A percentile compares a stretch with the other conserved stretches of the same genome.
Evolutionary conservation across 2,113 vertebrate genomes (phyloP).

Genomic region (Amia ocellicauda): DNA sequence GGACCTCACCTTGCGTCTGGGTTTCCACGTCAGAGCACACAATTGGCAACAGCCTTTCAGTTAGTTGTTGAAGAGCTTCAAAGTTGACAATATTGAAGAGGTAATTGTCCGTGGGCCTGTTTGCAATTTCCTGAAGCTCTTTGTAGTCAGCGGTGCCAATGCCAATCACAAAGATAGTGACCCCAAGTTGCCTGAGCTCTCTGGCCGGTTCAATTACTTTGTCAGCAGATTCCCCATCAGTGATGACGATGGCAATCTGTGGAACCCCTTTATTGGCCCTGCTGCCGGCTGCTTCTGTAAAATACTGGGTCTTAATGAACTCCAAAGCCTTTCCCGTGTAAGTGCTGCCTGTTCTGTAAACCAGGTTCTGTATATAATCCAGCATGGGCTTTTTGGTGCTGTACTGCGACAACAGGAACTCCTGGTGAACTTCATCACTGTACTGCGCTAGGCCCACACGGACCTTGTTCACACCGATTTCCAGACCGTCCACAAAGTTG

Average conservation of each 20-base stretch:
- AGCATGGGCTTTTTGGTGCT: conserved; percentile 54
- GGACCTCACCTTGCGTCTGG: conserved; percentile 61
- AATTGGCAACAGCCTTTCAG: conserved; percentile 45
- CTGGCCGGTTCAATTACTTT: conserved; percentile 50
- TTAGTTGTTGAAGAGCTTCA: conserved; percentile 53
- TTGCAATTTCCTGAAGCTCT: conserved; percentile 63
- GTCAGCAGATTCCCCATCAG: conserved; percentile 66
- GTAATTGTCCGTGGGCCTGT: conserved; percentile 62
- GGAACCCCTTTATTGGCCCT: conserved; percentile 51
- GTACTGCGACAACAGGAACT: conserved; percentile 68
- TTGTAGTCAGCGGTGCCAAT: conserved; percentile 48
- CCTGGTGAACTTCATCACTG: conserved; percentile 48
- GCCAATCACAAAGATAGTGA: conserved; percentile 67
- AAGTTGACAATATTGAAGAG: conserved; percentile 52
- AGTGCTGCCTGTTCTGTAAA: conserved; percentile 55
- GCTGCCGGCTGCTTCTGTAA: conserved; percentile 57
- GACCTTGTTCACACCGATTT: conserved; percentile 62
- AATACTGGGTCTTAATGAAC: conserved; percentile 55
- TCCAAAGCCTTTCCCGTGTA: conserved; percentile 65
- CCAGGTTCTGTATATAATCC: conserved; percentile 49
- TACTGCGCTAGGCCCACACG: conserved; percentile 70
- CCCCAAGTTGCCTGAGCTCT: conserved; percentile 52
- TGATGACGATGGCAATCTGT: conserved; percentile 73
- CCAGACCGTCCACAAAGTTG: conserved; percentile 54
- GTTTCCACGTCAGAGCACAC: conserved; percentile 61